Evolutionary conservation across 2,888 invertebrate genomes (phyloP), one percentile per base, ranked within the genome.

Genomic region (Belgica antarctica): DNA sequence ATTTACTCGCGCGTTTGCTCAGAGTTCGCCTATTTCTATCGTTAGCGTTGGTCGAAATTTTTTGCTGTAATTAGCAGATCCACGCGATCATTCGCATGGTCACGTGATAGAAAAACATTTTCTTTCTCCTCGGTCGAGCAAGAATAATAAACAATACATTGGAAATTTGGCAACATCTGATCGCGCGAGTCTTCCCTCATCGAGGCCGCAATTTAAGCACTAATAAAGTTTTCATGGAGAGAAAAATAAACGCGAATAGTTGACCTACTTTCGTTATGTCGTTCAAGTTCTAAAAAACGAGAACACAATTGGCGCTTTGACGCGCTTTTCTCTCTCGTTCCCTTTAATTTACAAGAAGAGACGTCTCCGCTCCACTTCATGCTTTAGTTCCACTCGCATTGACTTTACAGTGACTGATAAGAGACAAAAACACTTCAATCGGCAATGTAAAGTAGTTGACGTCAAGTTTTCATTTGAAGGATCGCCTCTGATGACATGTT

Each of bases 221-320:
- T 8, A 31, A 31, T 31, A 31, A 31, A 12, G 7, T 8, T 8
- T 31, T 31, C 34, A 31, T 31, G 34, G 34, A 31, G n/a, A n/a
- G 34, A 8, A 52, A 52, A 52, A 52, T 52, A 52, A 52, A 52
- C 52, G 22, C 52, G 22, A 52, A 52, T 52, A 52, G 52, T 52
- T 52, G 52, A 52, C 52, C 52, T 52, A 52, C 52, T 52, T 52
- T 52, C 52, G 22, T 52, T 52, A 17, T 3, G 22, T 52, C 52
- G 17, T 22, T 52, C 15, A 15, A 22, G 52, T 52, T 17, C 52
- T 52, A 52, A 3, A n/a, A 52, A 52, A 52, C 52, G 19, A 31
- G n/a, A n/a, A n/a, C n/a, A n/a, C n/a, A 31, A 31, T 31, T 31
- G 34, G 34, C 34, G n/a, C 41, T 41, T n/a, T n/a, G 41, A 41